Evolutionary conservation across 2,113 vertebrate species (phyloP).

Genomic region (Blennius ocellaris): DNA sequence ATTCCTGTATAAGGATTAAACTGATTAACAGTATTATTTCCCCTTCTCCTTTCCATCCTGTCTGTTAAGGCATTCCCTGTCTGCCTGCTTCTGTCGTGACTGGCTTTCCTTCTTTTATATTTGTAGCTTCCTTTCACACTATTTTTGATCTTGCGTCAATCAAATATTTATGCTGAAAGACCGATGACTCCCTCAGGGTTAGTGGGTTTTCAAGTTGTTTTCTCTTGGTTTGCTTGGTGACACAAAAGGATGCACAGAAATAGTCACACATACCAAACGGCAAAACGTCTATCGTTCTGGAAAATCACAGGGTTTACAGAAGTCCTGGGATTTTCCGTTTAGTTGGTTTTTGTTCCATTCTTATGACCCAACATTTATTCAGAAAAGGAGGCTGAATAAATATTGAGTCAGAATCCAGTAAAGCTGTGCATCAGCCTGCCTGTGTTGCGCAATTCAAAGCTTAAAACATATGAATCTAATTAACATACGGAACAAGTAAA

Average conservation of each 20-base stretch:
- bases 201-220: conserved; percentile 38
- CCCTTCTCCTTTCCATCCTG: conserved; percentile 6
- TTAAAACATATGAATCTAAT: background rate
- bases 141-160: conserved; percentile 64
- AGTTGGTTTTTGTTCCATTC: background rate
- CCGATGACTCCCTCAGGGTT: conserved; percentile 43
- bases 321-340: background rate
- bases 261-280: background rate
- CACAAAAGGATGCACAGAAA: conserved; percentile 15
- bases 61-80: conserved; percentile 7
- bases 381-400: conserved; percentile 2
- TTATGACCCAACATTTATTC: too few relatives aligned
- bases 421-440: background rate
- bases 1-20: conserved; percentile 22
- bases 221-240: conserved; percentile 17
- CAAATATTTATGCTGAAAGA: conserved; percentile 58
- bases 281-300: background rate
- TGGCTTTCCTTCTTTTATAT: conserved; percentile 46
- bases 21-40: conserved; percentile 32
- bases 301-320: conserved; percentile 7
- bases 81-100: conserved; percentile 13
- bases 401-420: conserved; percentile 20
- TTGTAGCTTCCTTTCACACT: conserved; percentile 43
- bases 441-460: background rate
- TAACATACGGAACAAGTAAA: too few relatives aligned